These are phyloP conservation scores for Catocala nupta DNA, from an alignment of 2,888 invertebrate species.

Conservation along the genomic window DNA sequence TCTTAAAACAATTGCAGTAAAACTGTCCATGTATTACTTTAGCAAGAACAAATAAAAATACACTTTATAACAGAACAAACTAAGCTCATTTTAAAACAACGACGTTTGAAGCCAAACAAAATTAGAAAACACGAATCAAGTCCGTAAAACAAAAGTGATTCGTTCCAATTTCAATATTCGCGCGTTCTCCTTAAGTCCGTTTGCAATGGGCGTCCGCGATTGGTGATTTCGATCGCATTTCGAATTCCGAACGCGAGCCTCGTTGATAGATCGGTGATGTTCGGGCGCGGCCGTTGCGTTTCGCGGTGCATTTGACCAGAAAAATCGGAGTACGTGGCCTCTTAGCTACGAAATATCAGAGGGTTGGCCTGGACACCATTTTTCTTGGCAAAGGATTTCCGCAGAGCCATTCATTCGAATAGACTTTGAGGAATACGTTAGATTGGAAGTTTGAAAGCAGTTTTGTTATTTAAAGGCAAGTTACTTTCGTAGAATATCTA, in stretches of 20 bases:
- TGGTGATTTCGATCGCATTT: conserved; percentile 79
- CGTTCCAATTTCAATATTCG: conserved; percentile 77
- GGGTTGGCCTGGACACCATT: conserved; percentile 51
- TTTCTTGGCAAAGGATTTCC: conserved; percentile 32
- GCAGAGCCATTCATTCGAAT: conserved; percentile 15
- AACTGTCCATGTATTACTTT: conserved; percentile 58
- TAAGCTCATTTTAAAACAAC: conserved; percentile 47
- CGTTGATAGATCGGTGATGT: conserved; percentile 83
- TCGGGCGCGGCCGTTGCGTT: conserved; percentile 63
- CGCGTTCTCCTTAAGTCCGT: conserved; percentile 69
- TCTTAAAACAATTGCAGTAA: conserved; percentile 80
- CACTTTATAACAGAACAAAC: conserved; percentile 34
- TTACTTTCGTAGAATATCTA: too few species aligned
- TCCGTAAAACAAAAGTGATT: conserved; percentile 72
- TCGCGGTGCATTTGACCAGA: conserved; percentile 81
- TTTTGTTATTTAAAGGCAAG: too few species aligned
- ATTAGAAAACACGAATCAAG: conserved; percentile 58
- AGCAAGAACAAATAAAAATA: conserved; percentile 38
- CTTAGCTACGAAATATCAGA: conserved; percentile 54
- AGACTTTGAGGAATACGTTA: conserved; percentile 11
- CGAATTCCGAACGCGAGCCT: conserved; percentile 78
- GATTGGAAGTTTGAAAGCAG: neutral
- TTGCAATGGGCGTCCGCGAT: conserved; percentile 70
- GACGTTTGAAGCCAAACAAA: conserved; percentile 24
- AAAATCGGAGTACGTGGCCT: conserved; percentile 76